A percentile compares a stretch with the other conserved stretches of the same genome.
Evolutionary conservation across 2,797 vertebrate genomes (phyloP).

Genomic region (Nannoperca australis): DNA sequence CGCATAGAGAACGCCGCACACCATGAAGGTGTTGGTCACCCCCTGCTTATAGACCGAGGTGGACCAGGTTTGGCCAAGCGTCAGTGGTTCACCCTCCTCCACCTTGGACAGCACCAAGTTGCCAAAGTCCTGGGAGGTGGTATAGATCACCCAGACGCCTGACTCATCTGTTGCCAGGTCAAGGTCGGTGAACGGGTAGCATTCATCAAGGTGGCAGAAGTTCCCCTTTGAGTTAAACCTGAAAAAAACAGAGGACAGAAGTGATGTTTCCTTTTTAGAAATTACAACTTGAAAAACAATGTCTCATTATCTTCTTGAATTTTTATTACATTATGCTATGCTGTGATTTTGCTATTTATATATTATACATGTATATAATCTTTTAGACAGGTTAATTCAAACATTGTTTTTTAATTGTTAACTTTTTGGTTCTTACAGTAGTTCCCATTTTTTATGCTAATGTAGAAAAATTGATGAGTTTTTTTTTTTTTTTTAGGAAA

Average conservation of each 20-base stretch:
- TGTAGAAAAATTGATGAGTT: too few species aligned
- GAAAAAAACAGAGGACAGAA: not conserved
- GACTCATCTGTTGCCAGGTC: constrained; percentile 85
- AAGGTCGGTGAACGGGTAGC: constrained; percentile 79
- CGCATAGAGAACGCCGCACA: constrained; percentile 82
- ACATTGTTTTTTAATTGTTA: too few species aligned
- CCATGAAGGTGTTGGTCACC: constrained; percentile 83
- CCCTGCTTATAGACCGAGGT: constrained; percentile 80
- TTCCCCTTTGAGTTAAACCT: constrained; percentile 81
- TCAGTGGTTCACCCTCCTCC: constrained; percentile 16
- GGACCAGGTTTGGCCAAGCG: constrained; percentile 71
- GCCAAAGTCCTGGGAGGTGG: constrained; percentile 74
- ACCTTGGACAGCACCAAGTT: constrained; percentile 81
- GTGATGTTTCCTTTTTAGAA: not conserved
- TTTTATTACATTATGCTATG: not conserved
- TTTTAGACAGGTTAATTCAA: not conserved
- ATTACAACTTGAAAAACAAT: not conserved
- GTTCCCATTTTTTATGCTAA: not conserved
- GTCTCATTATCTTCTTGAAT: not conserved
- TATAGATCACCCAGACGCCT: constrained; percentile 82
- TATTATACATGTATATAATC: not conserved
- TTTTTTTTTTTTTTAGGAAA: not conserved
- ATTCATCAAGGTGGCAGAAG: constrained; percentile 73
- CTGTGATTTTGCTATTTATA: not conserved
- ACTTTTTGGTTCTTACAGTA: not conserved